Evolutionary conservation across 2,888 invertebrate genomes (phyloP), one percentile per base, ranked within the genome.

Genomic region (Candidula unifasciata): DNA sequence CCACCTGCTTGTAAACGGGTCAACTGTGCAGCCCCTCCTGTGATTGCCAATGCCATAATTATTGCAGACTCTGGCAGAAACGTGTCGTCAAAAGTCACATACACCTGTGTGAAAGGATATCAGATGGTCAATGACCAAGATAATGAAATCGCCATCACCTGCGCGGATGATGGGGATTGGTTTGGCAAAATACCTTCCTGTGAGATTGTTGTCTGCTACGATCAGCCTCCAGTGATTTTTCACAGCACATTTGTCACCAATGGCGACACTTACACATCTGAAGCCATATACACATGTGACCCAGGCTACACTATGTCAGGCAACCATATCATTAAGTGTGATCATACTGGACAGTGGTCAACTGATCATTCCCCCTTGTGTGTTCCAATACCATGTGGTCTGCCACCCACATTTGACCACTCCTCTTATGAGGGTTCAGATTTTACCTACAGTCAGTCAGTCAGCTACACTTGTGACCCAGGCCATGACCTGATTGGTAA

Each of bases 391-490:
- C 90, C 77, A 5, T 85, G 83, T 83, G 83, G 79, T 10, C 16
- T n/a, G 6, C 83, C 83, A 16, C 83, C 79, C 27, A 60, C 1
- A 13, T 44, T 13, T 37, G 54, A 57, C 16, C 21, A 37, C 27
- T 66, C 83, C 30, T 77, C 69, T 24, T 82, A 68, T 68, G 54
- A 82, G 52, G 90, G 90, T 1, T 73, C 86, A 24, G 86, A 88
- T 30, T 89, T 87, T 82, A 88, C 87, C 27, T 89, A 88, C 37
- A 90, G 89, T 57, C 89, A 88, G 76, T 86, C 86, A 6, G 87
- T 93, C 2, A 87, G 87, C 24, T 93, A 92, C 85, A 86, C 83
- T 6, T 92, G 92, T 81, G 85, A 88, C 57, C 83, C 84, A 33
- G 91, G 91, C 2, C 91, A 88, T 86, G 84, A 87, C 52, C 85